Evolutionary conservation across 2,113 vertebrate species (phyloP), one percentile per base, ranked within the genome.

Genomic region (Anhinga anhinga): DNA sequence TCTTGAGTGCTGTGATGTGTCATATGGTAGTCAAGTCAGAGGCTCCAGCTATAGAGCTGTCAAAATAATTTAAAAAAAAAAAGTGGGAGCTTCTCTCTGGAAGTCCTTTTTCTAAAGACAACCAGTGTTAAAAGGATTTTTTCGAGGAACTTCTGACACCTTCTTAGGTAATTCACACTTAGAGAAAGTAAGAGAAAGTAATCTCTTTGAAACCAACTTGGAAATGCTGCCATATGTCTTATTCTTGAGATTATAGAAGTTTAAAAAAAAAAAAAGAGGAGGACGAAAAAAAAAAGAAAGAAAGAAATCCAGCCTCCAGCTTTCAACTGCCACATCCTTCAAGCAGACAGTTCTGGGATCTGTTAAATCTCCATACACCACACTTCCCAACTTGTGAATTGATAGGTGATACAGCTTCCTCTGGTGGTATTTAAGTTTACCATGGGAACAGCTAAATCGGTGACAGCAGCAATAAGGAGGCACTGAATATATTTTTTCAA

Each of bases 381-480:
- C 89, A 73, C 94, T 96, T 95, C 70, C 50, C 71, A 93, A 42
- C 94, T 82, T 77, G 93, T 93, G 89, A 94, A 90, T 44, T 93
- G 89, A 91, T 93, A 90, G 78, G 78, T 94, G 86, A 69, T 91
- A 76, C 55, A 90, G 74, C 67, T 96, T 97, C 71, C 89, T 70
- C 55, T 20, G 40, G 23, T 88, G 95, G 19, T 95, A 93, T 93
- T 95, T 92, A 20, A 94, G 62, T 94, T 95, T 93, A 77, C 88
- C 94, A 93, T 91, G 93, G 91, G 91, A 97, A 95, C 94, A 89
- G 81, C 91, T 92, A 91, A 66, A 94, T 76, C 82, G 61, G 83
- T 71, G 91, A 88, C 86, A 95, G 97, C 92, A 92, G 88, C 83
- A 95, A n/a, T 95, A 91, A 91, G 78, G 88, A 96, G 86, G 30